Evolutionary conservation across 2,888 invertebrate species (phyloP).

Genomic region (Drosophila birchii): DNA sequence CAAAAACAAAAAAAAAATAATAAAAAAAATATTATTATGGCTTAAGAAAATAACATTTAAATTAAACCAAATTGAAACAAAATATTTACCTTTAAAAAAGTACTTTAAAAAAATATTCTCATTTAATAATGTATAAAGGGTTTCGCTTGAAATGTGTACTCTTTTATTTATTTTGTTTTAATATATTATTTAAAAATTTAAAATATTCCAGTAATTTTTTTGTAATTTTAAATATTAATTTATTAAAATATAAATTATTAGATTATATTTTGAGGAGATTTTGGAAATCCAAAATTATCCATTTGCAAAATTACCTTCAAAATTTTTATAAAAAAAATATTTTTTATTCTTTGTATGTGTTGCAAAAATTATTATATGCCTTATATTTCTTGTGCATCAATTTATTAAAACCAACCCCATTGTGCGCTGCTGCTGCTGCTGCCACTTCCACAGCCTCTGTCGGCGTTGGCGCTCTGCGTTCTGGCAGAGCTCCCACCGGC

Average conservation of each 20-base stretch:
- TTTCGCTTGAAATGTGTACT: neutral
- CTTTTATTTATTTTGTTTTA: neutral
- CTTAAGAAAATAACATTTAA: neutral
- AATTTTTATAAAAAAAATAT: neutral
- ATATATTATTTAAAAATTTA: neutral
- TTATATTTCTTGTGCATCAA: neutral
- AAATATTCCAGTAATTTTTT: neutral
- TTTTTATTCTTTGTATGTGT: neutral
- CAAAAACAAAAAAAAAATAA: neutral
- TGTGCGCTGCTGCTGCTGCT: constrained; percentile 26
- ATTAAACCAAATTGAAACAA: neutral
- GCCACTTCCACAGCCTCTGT: constrained; percentile 6
- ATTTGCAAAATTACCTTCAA: no score
- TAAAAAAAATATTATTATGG: neutral
- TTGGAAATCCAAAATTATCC: neutral
- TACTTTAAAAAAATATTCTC: neutral
- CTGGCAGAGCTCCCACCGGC: constrained; percentile 25
- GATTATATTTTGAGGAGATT: neutral
- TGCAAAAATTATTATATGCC: no score
- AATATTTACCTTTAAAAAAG: no score
- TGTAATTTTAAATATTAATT: neutral
- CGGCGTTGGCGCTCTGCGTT: constrained; percentile 22
- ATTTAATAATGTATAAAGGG: neutral
- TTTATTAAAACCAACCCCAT: neutral
- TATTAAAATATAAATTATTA: neutral